phyloP scores from a whole-genome alignment of 2,797 vertebrate genomes.

The Pangasius sanitwongsei region DNA sequence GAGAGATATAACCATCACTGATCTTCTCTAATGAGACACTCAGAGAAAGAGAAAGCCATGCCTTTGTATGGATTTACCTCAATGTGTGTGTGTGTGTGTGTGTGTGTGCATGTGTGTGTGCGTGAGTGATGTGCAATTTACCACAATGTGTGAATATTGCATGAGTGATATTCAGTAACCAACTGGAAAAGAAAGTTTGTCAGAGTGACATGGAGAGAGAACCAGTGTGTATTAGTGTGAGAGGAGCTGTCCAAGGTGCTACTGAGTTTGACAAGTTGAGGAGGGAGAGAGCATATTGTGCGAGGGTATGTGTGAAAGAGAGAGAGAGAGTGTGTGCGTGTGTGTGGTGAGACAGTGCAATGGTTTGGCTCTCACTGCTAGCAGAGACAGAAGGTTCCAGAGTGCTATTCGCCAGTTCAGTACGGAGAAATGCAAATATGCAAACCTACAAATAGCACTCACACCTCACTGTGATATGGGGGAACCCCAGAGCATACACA shows the following conservation, averaged over 20 bases:
- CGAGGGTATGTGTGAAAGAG: constrained; percentile 48
- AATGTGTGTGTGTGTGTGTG: not conserved
- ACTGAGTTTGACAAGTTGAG: constrained; percentile 53
- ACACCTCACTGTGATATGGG: constrained; percentile 26
- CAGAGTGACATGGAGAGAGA: constrained; percentile 40
- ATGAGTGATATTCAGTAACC: constrained; percentile 22
- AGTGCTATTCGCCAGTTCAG: constrained; percentile 54
- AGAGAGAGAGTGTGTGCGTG: constrained; percentile 23
- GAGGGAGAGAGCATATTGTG: constrained; percentile 53
- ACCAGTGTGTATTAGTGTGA: constrained; percentile 40
- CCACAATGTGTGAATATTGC: constrained; percentile 18
- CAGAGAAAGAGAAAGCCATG: not conserved
- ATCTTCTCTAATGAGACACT: constrained; percentile 39
- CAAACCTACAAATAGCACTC: constrained; percentile 29
- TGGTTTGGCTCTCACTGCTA: constrained; percentile 57
- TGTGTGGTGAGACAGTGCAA: constrained; percentile 30
- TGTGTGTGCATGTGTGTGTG: not conserved
- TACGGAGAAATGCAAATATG: constrained; percentile 47
- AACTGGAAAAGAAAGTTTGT: constrained; percentile 35
- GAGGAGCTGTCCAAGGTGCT: constrained; percentile 58
- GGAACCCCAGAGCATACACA: not conserved
- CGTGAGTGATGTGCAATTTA: not conserved
- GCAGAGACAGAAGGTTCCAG: constrained; percentile 59
- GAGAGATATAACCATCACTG: constrained; percentile 52
- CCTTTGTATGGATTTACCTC: not conserved